Percentiles rank a stretch among this genome's conserved stretches.
Evolutionary conservation across 1,140 invertebrate species (phyloP).

Genomic region (Bombus soroeensis): DNA sequence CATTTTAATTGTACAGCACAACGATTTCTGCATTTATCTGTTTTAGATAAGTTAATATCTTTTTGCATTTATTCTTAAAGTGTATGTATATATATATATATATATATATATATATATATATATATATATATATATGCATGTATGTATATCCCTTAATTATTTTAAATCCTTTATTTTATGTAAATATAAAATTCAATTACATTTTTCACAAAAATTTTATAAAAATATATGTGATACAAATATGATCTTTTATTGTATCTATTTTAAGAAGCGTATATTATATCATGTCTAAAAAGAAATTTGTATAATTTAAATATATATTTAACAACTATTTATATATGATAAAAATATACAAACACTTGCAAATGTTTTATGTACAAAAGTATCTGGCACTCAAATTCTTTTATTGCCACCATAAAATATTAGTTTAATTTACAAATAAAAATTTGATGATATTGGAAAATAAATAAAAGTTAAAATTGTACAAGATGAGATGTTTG

Average conservation of each 20-base stretch:
- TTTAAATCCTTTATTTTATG: constrained; percentile 58
- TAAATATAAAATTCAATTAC: constrained; percentile 43
- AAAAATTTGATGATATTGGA: constrained; percentile 42
- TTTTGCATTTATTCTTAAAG: constrained; percentile 36
- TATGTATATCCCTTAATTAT: constrained; percentile 9
- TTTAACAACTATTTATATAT: background rate
- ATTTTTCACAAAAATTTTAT: constrained; percentile 60
- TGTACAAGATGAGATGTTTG: constrained; percentile 3
- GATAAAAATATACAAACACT: constrained; percentile 44
- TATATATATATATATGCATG: no score
- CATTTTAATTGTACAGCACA: constrained; percentile 50
- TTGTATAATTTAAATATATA: constrained; percentile 27
- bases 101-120: background rate
- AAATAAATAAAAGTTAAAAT: constrained; percentile 45
- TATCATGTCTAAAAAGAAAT: background rate
- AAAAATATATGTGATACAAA: constrained; percentile 43
- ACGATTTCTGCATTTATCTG: constrained; percentile 47
- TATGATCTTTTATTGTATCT: constrained; percentile 30
- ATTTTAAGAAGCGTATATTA: constrained; percentile 17
- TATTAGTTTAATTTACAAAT: constrained; percentile 46
- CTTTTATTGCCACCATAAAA: constrained; percentile 56
- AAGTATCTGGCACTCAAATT: constrained; percentile 25
- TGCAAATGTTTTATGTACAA: constrained; percentile 16
- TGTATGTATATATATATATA: background rate
- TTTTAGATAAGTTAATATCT: constrained; percentile 36